Evolutionary conservation across 1,140 invertebrate species (phyloP), one percentile per base, ranked within the genome.

Genomic region (Diabrotica virgifera): DNA sequence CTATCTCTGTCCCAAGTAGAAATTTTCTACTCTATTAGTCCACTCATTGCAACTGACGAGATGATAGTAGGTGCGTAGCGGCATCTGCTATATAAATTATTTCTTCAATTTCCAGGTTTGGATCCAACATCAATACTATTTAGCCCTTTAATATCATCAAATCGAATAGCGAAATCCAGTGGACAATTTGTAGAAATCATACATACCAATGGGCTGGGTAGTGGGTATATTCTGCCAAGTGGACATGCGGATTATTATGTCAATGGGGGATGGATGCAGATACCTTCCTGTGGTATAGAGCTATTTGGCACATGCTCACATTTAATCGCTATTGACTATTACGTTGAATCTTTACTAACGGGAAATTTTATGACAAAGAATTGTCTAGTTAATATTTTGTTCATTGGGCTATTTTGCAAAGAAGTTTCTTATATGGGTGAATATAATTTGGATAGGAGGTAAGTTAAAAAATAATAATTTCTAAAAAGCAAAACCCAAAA

Each of bases 371-470:
- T 8, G 50, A 38, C 58, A 50, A 36, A 14, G 6, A 51, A 51
- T 12, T 59, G 58, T 46, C 0, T 6, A 11, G 13, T 46, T 50
- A 50, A 59, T 35, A 10, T 13, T 9, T 10, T 38, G n/a, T 59
- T 13, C 10, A 0, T 38, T 46, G 1, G 11, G n/a, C 12, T 7
- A 8, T 11, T 38, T 5, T 59, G 58, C n/a, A 50, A 38, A 12
- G 24, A 3, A 9, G 13, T 14, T 50, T 59, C 58, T 5, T 59
- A 12, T 37, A 59, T 59, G 58, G 58, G 58, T 14, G 38, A 24
- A 59, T 59, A 46, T 50, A 38, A 36, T 35, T 36, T 59, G 11
- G 58, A 59, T 51, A 59, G 8, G 11, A 50, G 40, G 58, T 59
- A 24, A 38, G 58, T 59, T 24, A 24, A 24, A 24, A 24, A 24